These are phyloP conservation scores for Volucella bombylans DNA, from an alignment of 2,888 invertebrate species.

Conservation along the genomic window DNA sequence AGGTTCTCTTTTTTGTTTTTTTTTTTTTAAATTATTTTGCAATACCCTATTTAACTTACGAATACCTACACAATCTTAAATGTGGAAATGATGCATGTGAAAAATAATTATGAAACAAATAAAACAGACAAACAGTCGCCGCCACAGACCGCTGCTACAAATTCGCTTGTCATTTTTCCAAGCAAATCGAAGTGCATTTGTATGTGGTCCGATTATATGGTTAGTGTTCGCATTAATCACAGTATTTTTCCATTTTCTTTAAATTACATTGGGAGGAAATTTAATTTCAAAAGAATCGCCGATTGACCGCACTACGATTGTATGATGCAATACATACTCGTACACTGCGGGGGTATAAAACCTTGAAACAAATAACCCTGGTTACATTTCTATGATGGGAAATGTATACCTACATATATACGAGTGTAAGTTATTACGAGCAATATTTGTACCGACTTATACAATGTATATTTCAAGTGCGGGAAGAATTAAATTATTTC, in stretches of 20 bases:
- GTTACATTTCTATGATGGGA: constrained; percentile 7
- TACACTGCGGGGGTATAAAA: background rate
- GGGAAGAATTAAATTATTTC: constrained; percentile 34
- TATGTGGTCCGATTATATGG: constrained; percentile 43
- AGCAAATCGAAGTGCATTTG: constrained; percentile 44
- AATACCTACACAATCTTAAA: background rate
- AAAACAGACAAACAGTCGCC: constrained; percentile 67
- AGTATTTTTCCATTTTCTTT: constrained; percentile 63
- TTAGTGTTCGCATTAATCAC: constrained; percentile 57
- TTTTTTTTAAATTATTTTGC: constrained; percentile 15
- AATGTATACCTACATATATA: constrained; percentile 1
- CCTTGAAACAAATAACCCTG: constrained; percentile 38
- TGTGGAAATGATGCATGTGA: constrained; percentile 42
- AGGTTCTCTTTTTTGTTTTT: no score
- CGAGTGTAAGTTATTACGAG: constrained; percentile 38
- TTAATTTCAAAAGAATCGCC: constrained; percentile 61
- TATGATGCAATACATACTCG: no score
- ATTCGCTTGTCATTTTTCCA: constrained; percentile 38
- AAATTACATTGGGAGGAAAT: constrained; percentile 18
- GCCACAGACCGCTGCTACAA: constrained; percentile 24
- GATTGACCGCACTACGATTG: constrained; percentile 33
- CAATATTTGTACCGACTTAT: constrained; percentile 44
- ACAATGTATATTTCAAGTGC: constrained; percentile 1
- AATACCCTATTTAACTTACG: constrained; percentile 25
- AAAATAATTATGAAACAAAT: constrained; percentile 40